Conservation (phyloP, 2,113 vertebrate species). For the Dicrurus megarhynchus region DNA sequence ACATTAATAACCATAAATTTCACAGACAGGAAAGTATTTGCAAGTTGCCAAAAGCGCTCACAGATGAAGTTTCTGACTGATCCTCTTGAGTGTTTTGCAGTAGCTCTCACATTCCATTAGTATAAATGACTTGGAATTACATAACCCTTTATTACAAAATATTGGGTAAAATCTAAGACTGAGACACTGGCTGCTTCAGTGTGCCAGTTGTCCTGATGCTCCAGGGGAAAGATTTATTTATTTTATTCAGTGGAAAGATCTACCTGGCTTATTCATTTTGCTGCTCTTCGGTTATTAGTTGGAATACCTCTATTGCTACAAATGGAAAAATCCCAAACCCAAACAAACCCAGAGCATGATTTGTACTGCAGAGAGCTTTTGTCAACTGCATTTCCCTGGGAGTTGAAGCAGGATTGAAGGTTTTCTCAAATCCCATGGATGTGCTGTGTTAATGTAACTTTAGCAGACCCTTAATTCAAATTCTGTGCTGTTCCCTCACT, state of each 20-base stretch:
- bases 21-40: conserved; percentile 67
- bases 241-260: neutral
- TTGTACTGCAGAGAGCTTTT: neutral
- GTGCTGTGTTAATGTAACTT: neutral
- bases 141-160: conserved; percentile 30
- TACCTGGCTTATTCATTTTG: neutral
- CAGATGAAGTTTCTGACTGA: conserved; percentile 51
- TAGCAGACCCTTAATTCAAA: neutral
- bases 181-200: neutral
- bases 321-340: neutral
- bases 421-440: neutral
- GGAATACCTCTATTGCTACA: neutral
- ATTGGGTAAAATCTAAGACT: conserved; percentile 31
- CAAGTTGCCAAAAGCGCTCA: conserved; percentile 47
- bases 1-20: conserved; percentile 49
- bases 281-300: neutral
- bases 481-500: neutral
- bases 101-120: conserved; percentile 55
- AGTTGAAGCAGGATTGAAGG: neutral
- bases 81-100: conserved; percentile 64
- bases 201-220: neutral
- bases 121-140: conserved; percentile 60
- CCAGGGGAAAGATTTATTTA: neutral
- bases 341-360: neutral
- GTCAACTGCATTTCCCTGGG: neutral